Evolutionary conservation across 2,888 invertebrate genomes (phyloP).

Genomic region (Lithophane socia): DNA sequence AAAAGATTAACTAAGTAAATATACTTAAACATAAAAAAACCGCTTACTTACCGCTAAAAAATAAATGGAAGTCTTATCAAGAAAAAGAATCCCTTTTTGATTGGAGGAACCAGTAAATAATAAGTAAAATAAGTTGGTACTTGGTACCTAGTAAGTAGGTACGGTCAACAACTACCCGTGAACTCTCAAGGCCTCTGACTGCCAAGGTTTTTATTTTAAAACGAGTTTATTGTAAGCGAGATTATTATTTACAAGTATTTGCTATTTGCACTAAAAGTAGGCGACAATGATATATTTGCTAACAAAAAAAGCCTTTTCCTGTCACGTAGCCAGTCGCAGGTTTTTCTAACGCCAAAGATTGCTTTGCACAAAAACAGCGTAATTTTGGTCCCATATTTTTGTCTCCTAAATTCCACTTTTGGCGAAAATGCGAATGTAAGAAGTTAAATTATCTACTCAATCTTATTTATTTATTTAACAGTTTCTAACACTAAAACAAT

Average conservation of each 20-base stretch:
- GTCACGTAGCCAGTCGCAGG: not conserved
- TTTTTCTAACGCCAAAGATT: conserved; percentile 4
- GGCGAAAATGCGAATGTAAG: not conserved
- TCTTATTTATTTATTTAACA: no score
- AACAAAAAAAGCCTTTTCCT: conserved; percentile 1
- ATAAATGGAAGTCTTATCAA: conserved; percentile 11
- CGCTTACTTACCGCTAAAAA: not conserved
- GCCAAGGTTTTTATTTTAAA: conserved; percentile 48
- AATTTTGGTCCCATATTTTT: not conserved
- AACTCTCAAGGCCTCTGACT: conserved; percentile 45
- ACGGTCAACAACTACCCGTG: conserved; percentile 39
- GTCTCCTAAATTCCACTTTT: not conserved
- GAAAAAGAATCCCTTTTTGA: conserved; percentile 14
- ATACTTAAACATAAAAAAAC: conserved; percentile 3
- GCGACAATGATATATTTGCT: conserved; percentile 8
- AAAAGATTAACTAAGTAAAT: conserved; percentile 16
- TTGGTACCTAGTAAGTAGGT: not conserved
- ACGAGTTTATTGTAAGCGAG: conserved; percentile 41
- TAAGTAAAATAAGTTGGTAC: conserved; percentile 8
- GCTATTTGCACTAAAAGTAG: conserved; percentile 23
- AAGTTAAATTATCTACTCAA: no score
- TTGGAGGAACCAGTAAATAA: not conserved
- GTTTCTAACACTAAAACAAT: no score
- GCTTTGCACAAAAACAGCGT: not conserved
- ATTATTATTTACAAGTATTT: conserved; percentile 42